Evolutionary conservation across 2,888 invertebrate species (phyloP), one percentile per base, ranked within the genome.

Genomic region (Pemphredon lugubris): DNA sequence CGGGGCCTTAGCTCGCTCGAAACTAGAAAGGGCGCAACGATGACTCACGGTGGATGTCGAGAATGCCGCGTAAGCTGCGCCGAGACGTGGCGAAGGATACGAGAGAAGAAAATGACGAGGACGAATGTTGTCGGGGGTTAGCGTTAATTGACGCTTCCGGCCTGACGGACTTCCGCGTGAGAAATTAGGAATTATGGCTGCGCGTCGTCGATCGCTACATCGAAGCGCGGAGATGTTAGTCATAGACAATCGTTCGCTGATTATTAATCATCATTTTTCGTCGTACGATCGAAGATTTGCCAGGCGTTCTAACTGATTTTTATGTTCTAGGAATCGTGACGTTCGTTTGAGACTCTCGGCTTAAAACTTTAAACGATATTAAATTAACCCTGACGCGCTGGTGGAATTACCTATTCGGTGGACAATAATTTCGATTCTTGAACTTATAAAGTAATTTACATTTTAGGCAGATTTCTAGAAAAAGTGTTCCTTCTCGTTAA

Each of bases 111-210:
- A 18, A 18, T 5, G 13, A 44, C 47, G 34, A 18, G 45, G 20
- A 39, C 1, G 7, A 14, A 13, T 37, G 21, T 32, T 20, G 34
- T 16, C 13, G 6, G 21, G 14, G 47, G 32, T 20, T 14, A n/a
- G 18, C 18, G 50, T 66, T 70, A 65, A 65, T 51, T 42, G 45
- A 58, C 44, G 9, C 42, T 65, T 65, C 72, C 68, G 61, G 51
- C 4, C 21, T n/a, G 26, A 7, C 30, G 23, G 7, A 16, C 20
- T 60, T 61, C 51, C 47, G 51, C 3, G 18, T 18, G 26, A 39
- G 42, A 69, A 44, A 50, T 72, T 48, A 68, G 21, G 6, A 58
- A 16, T 53, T 37, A 30, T 14, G 2, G 3, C 7, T 13, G 11
- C 6, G 7, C 23, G 18, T 39, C 18, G 30, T 34, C 34, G 50